Evolutionary conservation across 2,888 invertebrate species (phyloP).

Genomic region (Protophormia terraenovae): DNA sequence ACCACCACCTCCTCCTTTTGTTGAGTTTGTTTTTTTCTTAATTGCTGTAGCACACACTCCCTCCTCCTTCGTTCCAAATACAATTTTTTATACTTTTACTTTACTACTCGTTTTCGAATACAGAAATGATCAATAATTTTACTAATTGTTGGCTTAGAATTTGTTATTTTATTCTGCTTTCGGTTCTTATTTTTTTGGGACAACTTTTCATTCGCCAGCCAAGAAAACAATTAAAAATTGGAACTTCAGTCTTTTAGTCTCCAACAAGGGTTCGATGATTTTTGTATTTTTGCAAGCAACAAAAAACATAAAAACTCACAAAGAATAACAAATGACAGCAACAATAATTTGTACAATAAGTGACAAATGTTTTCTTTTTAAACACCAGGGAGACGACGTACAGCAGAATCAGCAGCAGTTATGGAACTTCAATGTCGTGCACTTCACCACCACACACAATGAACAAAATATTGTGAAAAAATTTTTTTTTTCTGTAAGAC

Average conservation of each 20-base stretch:
- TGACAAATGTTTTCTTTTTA: conserved; percentile 52
- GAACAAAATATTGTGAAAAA: conserved; percentile 62
- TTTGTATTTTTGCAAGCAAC: conserved; percentile 37
- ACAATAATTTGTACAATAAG: conserved; percentile 34
- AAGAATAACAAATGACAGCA: conserved; percentile 18
- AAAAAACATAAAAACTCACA: conserved; percentile 26
- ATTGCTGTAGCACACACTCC: conserved; percentile 44
- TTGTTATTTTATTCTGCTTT: neutral
- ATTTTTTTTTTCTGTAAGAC: conserved; percentile 57
- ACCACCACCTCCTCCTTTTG: conserved; percentile 49
- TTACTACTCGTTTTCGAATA: conserved; percentile 37
- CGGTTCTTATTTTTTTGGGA: neutral
- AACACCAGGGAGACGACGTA: conserved; percentile 45
- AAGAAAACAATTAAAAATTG: conserved; percentile 6
- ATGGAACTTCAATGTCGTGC: conserved; percentile 76
- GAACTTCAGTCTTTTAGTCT: conserved; percentile 55
- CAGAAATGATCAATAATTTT: conserved; percentile 51
- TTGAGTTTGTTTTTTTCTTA: neutral
- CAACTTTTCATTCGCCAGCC: neutral
- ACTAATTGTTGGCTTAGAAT: conserved; percentile 29
- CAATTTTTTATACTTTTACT: neutral
- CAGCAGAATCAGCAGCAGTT: conserved; percentile 68
- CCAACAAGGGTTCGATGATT: conserved; percentile 26
- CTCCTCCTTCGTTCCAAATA: conserved; percentile 31
- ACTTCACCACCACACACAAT: conserved; percentile 65